A percentile compares a stretch with the other conserved stretches of the same genome.
phyloP scores from a whole-genome alignment of 2,888 invertebrate genomes.

The Drosophila acutilabella region DNA sequence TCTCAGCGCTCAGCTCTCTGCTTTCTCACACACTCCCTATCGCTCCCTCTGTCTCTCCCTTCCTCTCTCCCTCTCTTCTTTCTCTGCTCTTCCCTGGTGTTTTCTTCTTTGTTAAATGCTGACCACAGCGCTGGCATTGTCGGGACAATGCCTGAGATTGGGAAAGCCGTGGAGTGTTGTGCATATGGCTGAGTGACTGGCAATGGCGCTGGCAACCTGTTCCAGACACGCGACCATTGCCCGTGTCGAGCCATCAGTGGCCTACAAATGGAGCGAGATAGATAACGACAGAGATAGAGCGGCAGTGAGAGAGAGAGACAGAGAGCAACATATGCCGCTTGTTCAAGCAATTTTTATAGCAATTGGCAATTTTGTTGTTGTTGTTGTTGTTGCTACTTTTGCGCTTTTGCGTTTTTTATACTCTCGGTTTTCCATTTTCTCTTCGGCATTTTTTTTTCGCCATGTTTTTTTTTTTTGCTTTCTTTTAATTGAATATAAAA shows the following conservation, averaged over 20 bases:
- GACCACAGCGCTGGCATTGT: constrained; percentile 73
- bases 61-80: constrained; percentile 6
- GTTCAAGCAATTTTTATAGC: constrained; percentile 72
- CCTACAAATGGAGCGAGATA: constrained; percentile 15
- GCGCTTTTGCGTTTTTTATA: constrained; percentile 33
- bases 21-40: neutral
- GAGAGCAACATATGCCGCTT: constrained; percentile 68
- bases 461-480: constrained; percentile 36
- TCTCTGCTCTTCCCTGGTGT: neutral
- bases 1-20: neutral
- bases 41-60: neutral
- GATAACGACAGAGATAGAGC: neutral
- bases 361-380: constrained; percentile 70
- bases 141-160: constrained; percentile 58
- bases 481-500: constrained; percentile 77
- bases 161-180: constrained; percentile 64
- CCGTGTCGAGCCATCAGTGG: constrained; percentile 35
- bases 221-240: constrained; percentile 43
- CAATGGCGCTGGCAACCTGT: constrained; percentile 39
- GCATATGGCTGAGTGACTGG: constrained; percentile 71
- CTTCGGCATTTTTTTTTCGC: constrained; percentile 14
- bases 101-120: constrained; percentile 56
- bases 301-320: neutral
- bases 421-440: constrained; percentile 30
- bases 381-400: constrained; percentile 44